These are phyloP conservation scores for Mormyrus proboscirostris DNA, from an alignment of 2,797 vertebrate species.

Conservation along the genomic window DNA sequence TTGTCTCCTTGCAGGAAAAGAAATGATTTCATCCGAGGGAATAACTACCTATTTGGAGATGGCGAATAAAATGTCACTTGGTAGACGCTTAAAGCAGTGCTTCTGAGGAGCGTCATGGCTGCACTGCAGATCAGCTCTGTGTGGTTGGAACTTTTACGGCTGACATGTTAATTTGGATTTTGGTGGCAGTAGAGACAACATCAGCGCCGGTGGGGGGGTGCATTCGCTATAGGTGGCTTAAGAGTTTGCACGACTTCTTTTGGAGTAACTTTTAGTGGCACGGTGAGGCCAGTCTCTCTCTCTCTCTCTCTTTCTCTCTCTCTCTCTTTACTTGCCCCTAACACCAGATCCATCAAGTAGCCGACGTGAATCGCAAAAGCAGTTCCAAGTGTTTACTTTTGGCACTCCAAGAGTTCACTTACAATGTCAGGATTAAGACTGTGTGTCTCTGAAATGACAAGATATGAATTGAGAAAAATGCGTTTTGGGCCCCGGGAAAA, in stretches of 20 bases:
- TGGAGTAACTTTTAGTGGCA: constrained; percentile 41
- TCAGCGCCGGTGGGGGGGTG: constrained; percentile 32
- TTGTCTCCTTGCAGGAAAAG: constrained; percentile 3
- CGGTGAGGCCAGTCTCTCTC: constrained; percentile 33
- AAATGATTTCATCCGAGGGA: background rate
- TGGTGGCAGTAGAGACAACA: constrained; percentile 42
- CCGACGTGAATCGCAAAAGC: constrained; percentile 29
- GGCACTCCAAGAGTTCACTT: background rate
- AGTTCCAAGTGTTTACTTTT: constrained; percentile 14
- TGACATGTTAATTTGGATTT: constrained; percentile 65
- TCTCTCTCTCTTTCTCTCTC: background rate
- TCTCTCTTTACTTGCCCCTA: constrained; percentile 23
- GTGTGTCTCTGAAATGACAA: constrained; percentile 13
- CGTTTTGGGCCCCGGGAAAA: background rate
- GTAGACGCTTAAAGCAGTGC: constrained; percentile 47
- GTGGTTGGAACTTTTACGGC: constrained; percentile 67
- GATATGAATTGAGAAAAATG: background rate
- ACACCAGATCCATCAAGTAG: constrained; percentile 38
- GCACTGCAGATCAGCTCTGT: constrained; percentile 44
- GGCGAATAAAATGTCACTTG: constrained; percentile 42
- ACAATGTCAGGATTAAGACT: background rate
- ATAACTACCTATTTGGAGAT: constrained; percentile 36
- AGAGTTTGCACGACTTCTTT: constrained; percentile 47
- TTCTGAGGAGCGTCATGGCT: constrained; percentile 25
- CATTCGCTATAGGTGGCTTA: constrained; percentile 49